phyloP scores from a whole-genome alignment of 2,797 vertebrate genomes.

The Myiotriccus ornatus region DNA sequence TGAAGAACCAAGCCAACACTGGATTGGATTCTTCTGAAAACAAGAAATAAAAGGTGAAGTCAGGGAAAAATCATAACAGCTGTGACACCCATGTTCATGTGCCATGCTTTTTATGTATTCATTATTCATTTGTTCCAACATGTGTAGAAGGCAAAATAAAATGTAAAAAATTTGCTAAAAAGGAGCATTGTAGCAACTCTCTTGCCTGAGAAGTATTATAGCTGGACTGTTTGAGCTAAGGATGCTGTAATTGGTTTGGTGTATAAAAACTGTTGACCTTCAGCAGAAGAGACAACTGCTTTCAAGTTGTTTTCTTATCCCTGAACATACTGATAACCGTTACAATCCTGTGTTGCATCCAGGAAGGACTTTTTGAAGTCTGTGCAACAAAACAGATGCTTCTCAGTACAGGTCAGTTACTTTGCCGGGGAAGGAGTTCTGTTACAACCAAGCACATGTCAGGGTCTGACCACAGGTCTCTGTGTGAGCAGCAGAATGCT shows the following conservation, averaged over 20 bases:
- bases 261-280: not conserved
- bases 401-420: not conserved
- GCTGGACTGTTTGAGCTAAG: not conserved
- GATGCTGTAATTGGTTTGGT: not conserved
- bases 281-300: not conserved
- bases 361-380: not conserved
- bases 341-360: accelerated
- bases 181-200: not conserved
- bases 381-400: not conserved
- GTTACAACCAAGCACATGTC: not conserved
- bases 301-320: not conserved
- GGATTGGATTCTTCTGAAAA: not conserved
- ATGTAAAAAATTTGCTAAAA: not conserved
- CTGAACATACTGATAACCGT: accelerated
- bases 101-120: not conserved
- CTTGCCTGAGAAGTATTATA: not conserved
- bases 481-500: accelerated
- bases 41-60: not conserved
- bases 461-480: accelerated
- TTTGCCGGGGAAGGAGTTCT: not conserved
- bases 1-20: not conserved
- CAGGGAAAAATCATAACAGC: not conserved
- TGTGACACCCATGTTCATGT: accelerated
- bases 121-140: not conserved
- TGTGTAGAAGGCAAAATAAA: not conserved